These are phyloP conservation scores for Argyra leucocephala DNA, from an alignment of 2,888 invertebrate species.

Conservation along the genomic window DNA sequence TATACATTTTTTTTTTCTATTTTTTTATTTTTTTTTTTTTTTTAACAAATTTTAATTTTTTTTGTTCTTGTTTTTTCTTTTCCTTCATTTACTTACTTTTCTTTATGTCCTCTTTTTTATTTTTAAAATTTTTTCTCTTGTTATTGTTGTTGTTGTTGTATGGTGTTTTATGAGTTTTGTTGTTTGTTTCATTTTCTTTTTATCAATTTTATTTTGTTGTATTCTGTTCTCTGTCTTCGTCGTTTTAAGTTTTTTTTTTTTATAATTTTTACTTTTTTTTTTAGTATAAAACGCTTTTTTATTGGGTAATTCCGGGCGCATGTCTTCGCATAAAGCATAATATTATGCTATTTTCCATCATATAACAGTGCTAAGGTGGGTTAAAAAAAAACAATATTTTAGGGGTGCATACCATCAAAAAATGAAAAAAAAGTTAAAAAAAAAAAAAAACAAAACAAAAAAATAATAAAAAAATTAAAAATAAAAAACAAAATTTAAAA, in stretches of 20 bases:
- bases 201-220: background rate
- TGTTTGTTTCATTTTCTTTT: background rate
- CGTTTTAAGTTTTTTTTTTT: background rate
- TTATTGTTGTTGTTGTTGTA: too few species aligned
- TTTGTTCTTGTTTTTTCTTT: background rate
- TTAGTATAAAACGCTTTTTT: constrained; percentile 9
- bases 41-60: background rate
- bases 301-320: constrained; percentile 10
- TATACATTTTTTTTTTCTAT: background rate
- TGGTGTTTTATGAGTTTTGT: background rate
- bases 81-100: background rate
- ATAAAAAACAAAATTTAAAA: background rate
- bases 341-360: background rate
- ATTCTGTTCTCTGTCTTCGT: background rate
- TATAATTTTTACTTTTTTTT: background rate
- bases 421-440: background rate
- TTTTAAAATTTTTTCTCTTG: background rate
- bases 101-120: background rate
- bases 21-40: background rate
- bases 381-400: background rate
- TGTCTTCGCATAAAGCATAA: constrained; percentile 9
- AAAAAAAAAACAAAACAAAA: background rate
- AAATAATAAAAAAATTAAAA: background rate
- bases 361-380: background rate
- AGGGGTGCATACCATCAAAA: background rate